Conservation (phyloP, 2,113 vertebrate species). For the Oreocharis arfaki region DNA sequence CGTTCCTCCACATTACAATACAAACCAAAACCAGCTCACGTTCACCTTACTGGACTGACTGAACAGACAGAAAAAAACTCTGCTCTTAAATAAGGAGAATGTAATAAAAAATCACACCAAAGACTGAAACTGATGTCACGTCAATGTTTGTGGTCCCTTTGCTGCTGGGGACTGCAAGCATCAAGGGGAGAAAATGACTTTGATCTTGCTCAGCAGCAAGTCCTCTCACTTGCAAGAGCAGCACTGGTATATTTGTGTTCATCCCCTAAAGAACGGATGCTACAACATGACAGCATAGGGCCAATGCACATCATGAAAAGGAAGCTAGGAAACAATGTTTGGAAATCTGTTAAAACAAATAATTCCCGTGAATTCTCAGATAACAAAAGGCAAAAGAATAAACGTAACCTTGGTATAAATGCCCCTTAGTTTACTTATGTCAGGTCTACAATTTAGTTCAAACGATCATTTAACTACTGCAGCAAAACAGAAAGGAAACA, state of each 20-base stretch:
- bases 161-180: background rate
- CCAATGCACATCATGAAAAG: background rate
- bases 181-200: background rate
- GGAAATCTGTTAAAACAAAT: background rate
- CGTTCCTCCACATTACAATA: background rate
- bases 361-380: background rate
- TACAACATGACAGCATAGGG: background rate
- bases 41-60: background rate
- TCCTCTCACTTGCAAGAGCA: background rate
- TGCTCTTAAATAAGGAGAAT: background rate
- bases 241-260: background rate
- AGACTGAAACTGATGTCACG: background rate
- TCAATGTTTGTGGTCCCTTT: background rate
- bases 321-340: background rate
- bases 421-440: background rate
- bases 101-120: background rate
- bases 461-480: background rate
- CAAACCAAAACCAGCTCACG: background rate
- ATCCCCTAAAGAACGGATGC: background rate
- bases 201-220: background rate
- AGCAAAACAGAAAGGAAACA: background rate
- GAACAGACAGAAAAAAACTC: background rate
- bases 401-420: background rate
- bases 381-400: background rate
- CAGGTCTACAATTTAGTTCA: background rate